Percentiles rank a stretch among this genome's conserved stretches.
Evolutionary conservation across 2,113 vertebrate genomes (phyloP).

Genomic region (Platichthys stellatus): DNA sequence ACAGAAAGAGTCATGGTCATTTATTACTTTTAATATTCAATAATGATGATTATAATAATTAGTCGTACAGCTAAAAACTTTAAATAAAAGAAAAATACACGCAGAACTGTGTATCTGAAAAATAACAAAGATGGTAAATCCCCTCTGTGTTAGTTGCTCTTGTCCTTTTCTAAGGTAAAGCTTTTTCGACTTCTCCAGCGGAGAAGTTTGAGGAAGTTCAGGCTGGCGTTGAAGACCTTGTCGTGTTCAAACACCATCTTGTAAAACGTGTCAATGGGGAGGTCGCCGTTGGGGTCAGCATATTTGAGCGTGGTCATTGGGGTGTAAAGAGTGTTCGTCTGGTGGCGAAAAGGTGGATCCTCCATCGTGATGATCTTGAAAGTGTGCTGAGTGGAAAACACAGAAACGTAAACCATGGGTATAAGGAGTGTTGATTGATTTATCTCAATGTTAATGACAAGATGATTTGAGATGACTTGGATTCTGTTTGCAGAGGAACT

Average conservation of each 20-base stretch:
- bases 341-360: conserved; percentile 88
- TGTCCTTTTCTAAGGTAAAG: conserved; percentile 80
- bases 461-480: neutral
- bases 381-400: conserved; percentile 81
- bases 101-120: neutral
- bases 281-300: conserved; percentile 86
- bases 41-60: too few relatives aligned
- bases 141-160: conserved; percentile 35
- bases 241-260: conserved; percentile 90
- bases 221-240: conserved; percentile 88
- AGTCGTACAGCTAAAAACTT: neutral
- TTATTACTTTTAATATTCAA: neutral
- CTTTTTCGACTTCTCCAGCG: conserved; percentile 88
- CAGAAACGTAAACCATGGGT: neutral
- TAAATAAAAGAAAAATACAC: neutral
- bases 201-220: conserved; percentile 88
- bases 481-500: neutral
- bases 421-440: neutral
- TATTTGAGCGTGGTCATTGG: conserved; percentile 90
- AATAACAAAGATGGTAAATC: neutral
- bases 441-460: neutral
- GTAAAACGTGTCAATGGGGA: conserved; percentile 90
- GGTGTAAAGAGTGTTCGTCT: conserved; percentile 88
- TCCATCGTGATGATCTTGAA: conserved; percentile 86
- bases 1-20: neutral